Evolutionary conservation across 2,888 invertebrate genomes (phyloP).

Genomic region (Trachelus stipa): DNA sequence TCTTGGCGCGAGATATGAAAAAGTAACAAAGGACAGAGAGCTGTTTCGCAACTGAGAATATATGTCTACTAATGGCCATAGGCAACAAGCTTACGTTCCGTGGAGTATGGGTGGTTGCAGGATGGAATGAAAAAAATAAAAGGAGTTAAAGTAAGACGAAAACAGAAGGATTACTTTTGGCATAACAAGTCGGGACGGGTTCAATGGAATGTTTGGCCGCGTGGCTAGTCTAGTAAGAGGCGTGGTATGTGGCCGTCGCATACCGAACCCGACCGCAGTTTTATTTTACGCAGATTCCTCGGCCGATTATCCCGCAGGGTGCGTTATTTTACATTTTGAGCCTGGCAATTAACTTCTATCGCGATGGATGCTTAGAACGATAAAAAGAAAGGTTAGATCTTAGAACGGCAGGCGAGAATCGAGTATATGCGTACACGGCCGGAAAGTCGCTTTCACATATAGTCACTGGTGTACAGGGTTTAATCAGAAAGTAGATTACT

Average conservation of each 20-base stretch:
- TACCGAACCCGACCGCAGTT: conserved; percentile 36
- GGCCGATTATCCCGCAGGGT: conserved; percentile 9
- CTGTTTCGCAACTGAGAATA: not conserved
- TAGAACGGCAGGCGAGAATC: not conserved
- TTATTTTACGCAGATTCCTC: conserved; percentile 34
- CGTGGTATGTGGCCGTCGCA: conserved; percentile 48
- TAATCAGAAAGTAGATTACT: not conserved
- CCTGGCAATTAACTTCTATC: conserved; percentile 12
- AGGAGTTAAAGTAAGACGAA: conserved; percentile 2
- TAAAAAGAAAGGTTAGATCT: not conserved
- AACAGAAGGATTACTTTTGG: conserved; percentile 28
- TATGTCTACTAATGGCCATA: not conserved
- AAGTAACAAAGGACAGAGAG: not conserved
- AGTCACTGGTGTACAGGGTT: not conserved
- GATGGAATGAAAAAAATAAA: conserved; percentile 9
- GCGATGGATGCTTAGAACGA: not conserved
- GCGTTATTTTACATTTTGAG: conserved; percentile 12
- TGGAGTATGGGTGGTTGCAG: not conserved
- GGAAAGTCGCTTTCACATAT: not conserved
- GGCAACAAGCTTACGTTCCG: not conserved
- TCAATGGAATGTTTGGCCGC: conserved; percentile 48
- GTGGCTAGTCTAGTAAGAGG: conserved; percentile 48
- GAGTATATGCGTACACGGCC: not conserved
- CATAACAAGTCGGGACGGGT: conserved; percentile 30
- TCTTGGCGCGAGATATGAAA: not conserved